These are phyloP conservation scores for Tetranychus piercei DNA, from an alignment of 2,888 invertebrate species.

Conservation along the genomic window DNA sequence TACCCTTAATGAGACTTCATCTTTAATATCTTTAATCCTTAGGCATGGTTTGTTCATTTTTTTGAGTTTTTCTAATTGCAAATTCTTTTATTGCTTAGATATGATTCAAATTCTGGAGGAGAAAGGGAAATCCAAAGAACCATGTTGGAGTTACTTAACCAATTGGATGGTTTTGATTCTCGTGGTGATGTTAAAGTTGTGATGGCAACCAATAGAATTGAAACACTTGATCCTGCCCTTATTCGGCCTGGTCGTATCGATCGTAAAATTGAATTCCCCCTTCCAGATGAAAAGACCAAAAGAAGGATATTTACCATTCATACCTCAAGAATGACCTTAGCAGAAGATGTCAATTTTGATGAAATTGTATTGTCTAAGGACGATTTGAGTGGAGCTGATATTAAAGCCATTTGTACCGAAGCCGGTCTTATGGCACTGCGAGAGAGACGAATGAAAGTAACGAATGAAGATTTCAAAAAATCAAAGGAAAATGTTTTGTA, in stretches of 20 bases:
- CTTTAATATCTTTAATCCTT: background rate
- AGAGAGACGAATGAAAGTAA: slow-evolving; percentile 97
- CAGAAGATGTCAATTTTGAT: slow-evolving; percentile 85
- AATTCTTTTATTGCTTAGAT: slow-evolving; percentile 37
- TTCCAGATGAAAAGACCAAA: slow-evolving; percentile 97
- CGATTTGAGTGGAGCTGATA: slow-evolving; percentile 91
- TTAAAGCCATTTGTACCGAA: slow-evolving; percentile 97
- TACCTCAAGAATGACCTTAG: slow-evolving; percentile 90
- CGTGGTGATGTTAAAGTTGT: slow-evolving; percentile 88
- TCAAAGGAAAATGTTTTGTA: slow-evolving; percentile 97
- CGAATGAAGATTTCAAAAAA: slow-evolving; percentile 97
- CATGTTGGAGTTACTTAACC: slow-evolving; percentile 95
- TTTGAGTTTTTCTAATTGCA: background rate
- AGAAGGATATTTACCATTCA: slow-evolving; percentile 91
- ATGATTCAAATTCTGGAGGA: slow-evolving; percentile 97
- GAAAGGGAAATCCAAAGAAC: slow-evolving; percentile 98
- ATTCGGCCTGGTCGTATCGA: slow-evolving; percentile 97
- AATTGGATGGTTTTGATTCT: slow-evolving; percentile 92
- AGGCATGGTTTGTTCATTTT: background rate
- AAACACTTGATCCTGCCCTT: slow-evolving; percentile 91
- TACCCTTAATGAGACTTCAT: background rate
- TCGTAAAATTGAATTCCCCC: slow-evolving; percentile 95
- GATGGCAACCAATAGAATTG: slow-evolving; percentile 95
- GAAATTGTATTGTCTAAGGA: slow-evolving; percentile 98
- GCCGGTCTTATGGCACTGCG: slow-evolving; percentile 92